Conservation (phyloP, 2,888 invertebrate genomes). For the Hydroisotoma schaefferi region DNA sequence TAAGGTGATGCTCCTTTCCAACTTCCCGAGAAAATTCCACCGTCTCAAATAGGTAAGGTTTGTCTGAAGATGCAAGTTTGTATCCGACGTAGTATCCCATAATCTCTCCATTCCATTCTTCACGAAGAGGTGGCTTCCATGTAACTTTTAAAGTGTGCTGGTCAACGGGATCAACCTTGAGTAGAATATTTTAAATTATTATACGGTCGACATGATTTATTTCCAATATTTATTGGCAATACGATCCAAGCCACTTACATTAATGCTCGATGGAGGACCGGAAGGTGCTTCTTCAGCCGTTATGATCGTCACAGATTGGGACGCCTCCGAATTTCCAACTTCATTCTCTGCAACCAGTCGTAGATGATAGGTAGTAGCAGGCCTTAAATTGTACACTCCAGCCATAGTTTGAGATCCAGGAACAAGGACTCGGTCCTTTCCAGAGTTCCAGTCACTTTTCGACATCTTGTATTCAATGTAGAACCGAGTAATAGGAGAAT, state of each 20-base stretch:
- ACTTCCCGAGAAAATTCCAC: conserved; percentile 88
- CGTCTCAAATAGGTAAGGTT: conserved; percentile 84
- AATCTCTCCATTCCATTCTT: conserved; percentile 91
- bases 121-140: conserved; percentile 84
- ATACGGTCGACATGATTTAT: too few relatives aligned
- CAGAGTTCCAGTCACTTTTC: conserved; percentile 69
- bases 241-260: neutral
- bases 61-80: conserved; percentile 57
- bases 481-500: conserved; percentile 82
- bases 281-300: conserved; percentile 78
- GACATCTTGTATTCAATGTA: conserved; percentile 83
- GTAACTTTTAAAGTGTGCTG: conserved; percentile 77
- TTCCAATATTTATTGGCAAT: too few relatives aligned
- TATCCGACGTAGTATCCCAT: conserved; percentile 73
- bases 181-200: conserved; percentile 13
- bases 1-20: conserved; percentile 69
- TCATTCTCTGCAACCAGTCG: conserved; percentile 90
- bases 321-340: conserved; percentile 86
- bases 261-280: conserved; percentile 49
- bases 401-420: conserved; percentile 87
- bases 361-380: conserved; percentile 88
- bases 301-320: conserved; percentile 88
- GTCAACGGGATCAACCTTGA: conserved; percentile 81
- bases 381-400: conserved; percentile 80
- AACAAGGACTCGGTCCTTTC: conserved; percentile 80